A percentile compares a stretch with the other conserved stretches of the same genome.
Evolutionary conservation across 1,140 invertebrate genomes (phyloP).

Genomic region (Lordiphosa collinella): DNA sequence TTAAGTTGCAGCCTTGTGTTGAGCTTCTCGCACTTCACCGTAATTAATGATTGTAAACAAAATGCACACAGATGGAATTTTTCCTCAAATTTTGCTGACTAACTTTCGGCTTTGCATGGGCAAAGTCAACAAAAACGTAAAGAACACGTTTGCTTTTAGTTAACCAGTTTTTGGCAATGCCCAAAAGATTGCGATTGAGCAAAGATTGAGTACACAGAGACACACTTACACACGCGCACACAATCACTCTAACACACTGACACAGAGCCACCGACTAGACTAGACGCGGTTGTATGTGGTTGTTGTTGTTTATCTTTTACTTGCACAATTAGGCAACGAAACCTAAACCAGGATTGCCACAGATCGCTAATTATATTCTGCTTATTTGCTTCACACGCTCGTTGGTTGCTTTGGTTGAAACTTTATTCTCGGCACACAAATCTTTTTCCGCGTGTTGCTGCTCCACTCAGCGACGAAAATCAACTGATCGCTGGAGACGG

Average conservation of each 20-base stretch:
- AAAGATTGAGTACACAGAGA: conserved; percentile 62
- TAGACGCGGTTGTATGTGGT: conserved; percentile 14
- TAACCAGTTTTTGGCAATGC: conserved; percentile 70
- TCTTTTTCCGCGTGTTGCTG: conserved; percentile 57
- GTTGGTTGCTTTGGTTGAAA: conserved; percentile 13
- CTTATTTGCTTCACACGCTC: too few relatives aligned
- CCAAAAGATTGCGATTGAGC: conserved; percentile 73
- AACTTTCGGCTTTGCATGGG: conserved; percentile 60
- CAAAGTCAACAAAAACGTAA: conserved; percentile 66
- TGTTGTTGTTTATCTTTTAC: conserved; percentile 40
- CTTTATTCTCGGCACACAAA: conserved; percentile 21
- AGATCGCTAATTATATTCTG: background rate
- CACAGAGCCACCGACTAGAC: conserved; percentile 25
- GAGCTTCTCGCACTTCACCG: conserved; percentile 25
- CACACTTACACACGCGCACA: conserved; percentile 11
- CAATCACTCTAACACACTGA: background rate
- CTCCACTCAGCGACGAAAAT: conserved; percentile 52
- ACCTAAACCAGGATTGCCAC: conserved; percentile 33
- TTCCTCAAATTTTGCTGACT: conserved; percentile 32
- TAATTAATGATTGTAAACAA: conserved; percentile 25
- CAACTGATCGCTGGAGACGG: conserved; percentile 46
- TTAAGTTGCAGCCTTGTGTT: conserved; percentile 22
- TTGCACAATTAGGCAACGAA: conserved; percentile 66
- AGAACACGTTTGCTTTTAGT: conserved; percentile 76
- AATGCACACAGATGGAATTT: conserved; percentile 40